Evolutionary conservation across 2,113 vertebrate genomes (phyloP).

Genomic region (Tapirus terrestris): DNA sequence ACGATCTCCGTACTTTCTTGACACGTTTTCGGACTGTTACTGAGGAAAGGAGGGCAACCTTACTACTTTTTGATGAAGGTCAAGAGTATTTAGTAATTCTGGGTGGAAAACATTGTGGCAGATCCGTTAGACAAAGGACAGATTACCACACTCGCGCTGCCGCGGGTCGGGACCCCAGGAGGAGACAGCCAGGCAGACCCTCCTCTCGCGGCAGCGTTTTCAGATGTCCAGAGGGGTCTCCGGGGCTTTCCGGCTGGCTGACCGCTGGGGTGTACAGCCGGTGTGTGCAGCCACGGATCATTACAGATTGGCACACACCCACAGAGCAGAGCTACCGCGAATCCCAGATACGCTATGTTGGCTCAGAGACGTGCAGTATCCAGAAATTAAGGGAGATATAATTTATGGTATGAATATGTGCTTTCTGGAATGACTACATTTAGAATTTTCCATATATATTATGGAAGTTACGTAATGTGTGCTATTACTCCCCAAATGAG

Average conservation of each 20-base stretch:
- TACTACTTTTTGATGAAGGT: background rate
- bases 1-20: background rate
- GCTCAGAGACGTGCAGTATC: background rate
- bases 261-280: rapidly evolving
- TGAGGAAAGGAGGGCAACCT: background rate
- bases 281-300: background rate
- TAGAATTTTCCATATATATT: constrained; percentile 25
- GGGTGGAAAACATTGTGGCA: constrained; percentile 19
- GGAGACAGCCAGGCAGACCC: background rate
- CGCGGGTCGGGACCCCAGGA: background rate
- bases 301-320: background rate
- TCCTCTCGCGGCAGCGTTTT: background rate
- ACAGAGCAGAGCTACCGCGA: background rate
- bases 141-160: constrained; percentile 5
- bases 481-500: background rate
- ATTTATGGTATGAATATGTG: background rate
- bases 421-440: constrained; percentile 31
- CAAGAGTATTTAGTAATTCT: background rate
- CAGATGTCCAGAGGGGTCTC: background rate
- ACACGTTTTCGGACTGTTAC: background rate
- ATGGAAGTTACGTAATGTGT: background rate
- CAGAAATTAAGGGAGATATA: constrained; percentile 20
- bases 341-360: background rate
- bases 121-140: constrained; percentile 11
- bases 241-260: constrained; percentile 6